A percentile compares a stretch with the other conserved stretches of the same genome.
These are phyloP conservation scores for Trididemnum nubilum DNA, from an alignment of 23 tunicate genomes.

Conservation along the genomic window DNA sequence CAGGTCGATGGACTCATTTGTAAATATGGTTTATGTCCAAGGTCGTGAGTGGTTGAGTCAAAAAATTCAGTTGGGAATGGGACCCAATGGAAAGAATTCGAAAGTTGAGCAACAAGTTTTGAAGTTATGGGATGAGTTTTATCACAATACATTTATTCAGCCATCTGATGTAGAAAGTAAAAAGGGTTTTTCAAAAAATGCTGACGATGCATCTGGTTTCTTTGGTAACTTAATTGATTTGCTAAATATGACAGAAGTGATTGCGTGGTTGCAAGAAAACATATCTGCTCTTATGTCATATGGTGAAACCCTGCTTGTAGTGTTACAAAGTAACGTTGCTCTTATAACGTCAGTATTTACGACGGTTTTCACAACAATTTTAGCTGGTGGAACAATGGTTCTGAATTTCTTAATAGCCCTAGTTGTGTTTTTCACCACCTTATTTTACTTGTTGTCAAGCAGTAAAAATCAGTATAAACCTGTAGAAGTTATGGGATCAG, in stretches of 20 bases:
- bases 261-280: conserved; percentile 67
- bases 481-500: conserved; percentile 58
- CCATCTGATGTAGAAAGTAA: neutral
- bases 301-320: conserved; percentile 51
- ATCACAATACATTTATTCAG: conserved; percentile 47
- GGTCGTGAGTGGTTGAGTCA: conserved; percentile 87
- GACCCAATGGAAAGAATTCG: conserved; percentile 30
- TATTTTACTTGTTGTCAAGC: conserved; percentile 68
- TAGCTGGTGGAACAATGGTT: conserved; percentile 75
- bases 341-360: conserved; percentile 53
- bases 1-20: conserved; percentile 69
- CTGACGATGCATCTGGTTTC: conserved; percentile 9
- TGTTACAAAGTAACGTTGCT: conserved; percentile 64
- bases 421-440: conserved; percentile 72
- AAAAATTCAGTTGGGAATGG: conserved; percentile 28
- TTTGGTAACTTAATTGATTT: conserved; percentile 53
- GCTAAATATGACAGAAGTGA: conserved; percentile 60
- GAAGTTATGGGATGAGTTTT: conserved; percentile 77
- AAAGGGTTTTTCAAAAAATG: conserved; percentile 5
- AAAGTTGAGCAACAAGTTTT: conserved; percentile 78
- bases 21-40: conserved; percentile 72
- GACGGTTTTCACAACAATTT: conserved; percentile 41
- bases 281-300: conserved; percentile 58
- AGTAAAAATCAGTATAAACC: conserved; percentile 78
- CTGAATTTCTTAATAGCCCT: conserved; percentile 72